These are phyloP conservation scores for Morelia viridis DNA, from an alignment of 2,797 vertebrate genomes.

Conservation along the genomic window DNA sequence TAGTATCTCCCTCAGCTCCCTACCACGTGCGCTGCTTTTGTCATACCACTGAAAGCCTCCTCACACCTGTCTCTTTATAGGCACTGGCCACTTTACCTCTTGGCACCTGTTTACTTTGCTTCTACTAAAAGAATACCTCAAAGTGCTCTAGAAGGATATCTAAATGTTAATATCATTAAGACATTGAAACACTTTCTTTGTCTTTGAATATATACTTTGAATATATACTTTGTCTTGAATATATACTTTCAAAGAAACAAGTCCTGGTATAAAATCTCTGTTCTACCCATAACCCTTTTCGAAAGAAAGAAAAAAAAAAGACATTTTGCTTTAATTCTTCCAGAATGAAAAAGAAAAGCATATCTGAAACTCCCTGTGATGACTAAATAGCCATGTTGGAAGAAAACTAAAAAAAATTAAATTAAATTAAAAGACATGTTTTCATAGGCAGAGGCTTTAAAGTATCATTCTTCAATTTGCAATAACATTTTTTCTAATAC, in stretches of 20 bases:
- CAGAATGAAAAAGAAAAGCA: neutral
- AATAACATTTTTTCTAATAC: neutral
- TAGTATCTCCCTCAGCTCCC: neutral
- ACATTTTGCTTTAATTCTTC: neutral
- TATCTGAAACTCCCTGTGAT: neutral
- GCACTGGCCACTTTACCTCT: constrained; percentile 6
- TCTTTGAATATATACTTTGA: no score
- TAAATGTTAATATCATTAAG: constrained; percentile 21
- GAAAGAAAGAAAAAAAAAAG: neutral
- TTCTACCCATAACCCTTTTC: neutral
- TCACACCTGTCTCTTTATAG: neutral
- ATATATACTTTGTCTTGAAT: neutral
- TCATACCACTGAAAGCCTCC: neutral
- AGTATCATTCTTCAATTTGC: neutral
- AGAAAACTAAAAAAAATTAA: neutral
- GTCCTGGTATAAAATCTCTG: neutral
- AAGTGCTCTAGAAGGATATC: neutral
- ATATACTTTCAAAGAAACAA: neutral
- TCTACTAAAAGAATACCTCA: neutral
- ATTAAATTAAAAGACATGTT: neutral
- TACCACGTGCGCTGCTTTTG: neutral
- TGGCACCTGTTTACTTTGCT: constrained; percentile 15
- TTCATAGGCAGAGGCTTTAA: neutral
- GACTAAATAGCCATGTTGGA: neutral
- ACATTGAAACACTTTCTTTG: neutral